phyloP scores from a whole-genome alignment of 2,797 vertebrate species.

The Limosa lapponica region DNA sequence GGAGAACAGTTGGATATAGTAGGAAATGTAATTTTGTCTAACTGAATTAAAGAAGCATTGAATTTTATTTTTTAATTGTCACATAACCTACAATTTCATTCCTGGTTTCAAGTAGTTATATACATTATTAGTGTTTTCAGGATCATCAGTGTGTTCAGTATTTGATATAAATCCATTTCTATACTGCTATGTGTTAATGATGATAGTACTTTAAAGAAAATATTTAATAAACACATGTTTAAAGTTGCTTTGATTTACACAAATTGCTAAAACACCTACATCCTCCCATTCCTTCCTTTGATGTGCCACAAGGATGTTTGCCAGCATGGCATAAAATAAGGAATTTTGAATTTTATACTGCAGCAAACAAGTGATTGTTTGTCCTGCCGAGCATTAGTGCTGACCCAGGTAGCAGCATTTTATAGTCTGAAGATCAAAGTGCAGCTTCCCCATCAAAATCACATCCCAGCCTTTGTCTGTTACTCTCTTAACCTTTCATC shows the following conservation, averaged over 20 bases:
- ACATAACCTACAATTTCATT: not conserved
- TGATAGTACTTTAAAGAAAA: not conserved
- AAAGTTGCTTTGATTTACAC: not conserved
- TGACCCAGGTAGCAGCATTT: slow-evolving; percentile 18
- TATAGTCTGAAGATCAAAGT: slow-evolving; percentile 27
- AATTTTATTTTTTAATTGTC: not conserved
- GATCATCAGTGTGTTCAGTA: not conserved
- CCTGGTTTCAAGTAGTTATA: not conserved
- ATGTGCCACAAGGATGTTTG: not conserved
- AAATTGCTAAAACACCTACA: not conserved
- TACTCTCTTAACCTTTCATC: slow-evolving; percentile 45
- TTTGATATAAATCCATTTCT: not conserved
- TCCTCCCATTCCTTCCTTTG: not conserved
- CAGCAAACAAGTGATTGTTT: not conserved
- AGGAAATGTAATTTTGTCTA: not conserved
- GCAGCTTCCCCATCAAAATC: slow-evolving; percentile 32
- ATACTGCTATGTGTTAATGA: not conserved
- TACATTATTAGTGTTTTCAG: not conserved
- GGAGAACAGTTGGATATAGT: not conserved
- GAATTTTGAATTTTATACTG: not conserved
- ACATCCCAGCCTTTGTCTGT: slow-evolving; percentile 17
- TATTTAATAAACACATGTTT: not conserved
- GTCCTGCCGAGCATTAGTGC: not conserved
- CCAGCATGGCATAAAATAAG: not conserved
- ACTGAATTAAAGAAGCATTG: not conserved